phyloP scores from a whole-genome alignment of 2,797 vertebrate genomes.

The Gorsachius magnificus region DNA sequence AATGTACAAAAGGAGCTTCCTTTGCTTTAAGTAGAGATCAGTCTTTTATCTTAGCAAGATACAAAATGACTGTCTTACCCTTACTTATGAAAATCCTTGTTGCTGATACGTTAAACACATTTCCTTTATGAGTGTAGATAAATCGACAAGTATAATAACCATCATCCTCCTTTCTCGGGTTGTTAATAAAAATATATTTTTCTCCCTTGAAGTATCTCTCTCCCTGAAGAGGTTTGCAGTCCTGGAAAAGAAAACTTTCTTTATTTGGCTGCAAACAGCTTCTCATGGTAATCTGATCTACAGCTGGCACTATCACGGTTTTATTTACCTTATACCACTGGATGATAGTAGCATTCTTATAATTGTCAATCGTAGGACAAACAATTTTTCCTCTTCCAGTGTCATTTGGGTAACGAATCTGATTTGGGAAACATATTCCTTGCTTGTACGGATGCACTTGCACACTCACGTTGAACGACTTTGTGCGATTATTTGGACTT shows the following conservation, averaged over 20 bases:
- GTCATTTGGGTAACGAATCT: slow-evolving; percentile 22
- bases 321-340: slow-evolving; percentile 69
- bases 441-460: slow-evolving; percentile 7
- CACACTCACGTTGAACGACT: not conserved
- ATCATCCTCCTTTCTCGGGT: not conserved
- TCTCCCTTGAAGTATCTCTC: not conserved
- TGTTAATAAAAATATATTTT: not conserved
- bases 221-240: slow-evolving; percentile 53
- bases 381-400: slow-evolving; percentile 44
- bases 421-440: slow-evolving; percentile 44
- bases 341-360: slow-evolving; percentile 34
- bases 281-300: not conserved
- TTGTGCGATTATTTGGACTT: slow-evolving; percentile 16
- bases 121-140: slow-evolving; percentile 67
- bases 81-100: slow-evolving; percentile 50
- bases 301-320: not conserved
- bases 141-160: slow-evolving; percentile 79
- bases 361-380: slow-evolving; percentile 60
- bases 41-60: not conserved
- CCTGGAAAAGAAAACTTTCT: slow-evolving; percentile 32
- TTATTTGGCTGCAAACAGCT: not conserved
- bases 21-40: not conserved
- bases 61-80: slow-evolving; percentile 53
- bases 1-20: not conserved
- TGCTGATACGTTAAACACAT: slow-evolving; percentile 66